Conservation (phyloP, 2,113 vertebrate genomes). For the Garra rufa region DNA sequence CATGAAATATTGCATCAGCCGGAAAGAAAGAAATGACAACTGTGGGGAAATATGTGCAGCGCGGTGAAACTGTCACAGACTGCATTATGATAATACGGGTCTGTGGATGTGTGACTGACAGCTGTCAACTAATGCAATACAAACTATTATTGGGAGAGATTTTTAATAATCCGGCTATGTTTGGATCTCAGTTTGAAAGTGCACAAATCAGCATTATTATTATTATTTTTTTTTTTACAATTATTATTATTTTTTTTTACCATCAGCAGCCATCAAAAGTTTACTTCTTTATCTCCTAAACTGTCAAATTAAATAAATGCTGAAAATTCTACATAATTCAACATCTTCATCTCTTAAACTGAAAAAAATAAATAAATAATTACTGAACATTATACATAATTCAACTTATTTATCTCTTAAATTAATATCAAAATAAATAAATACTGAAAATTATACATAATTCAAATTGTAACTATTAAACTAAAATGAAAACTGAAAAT, state of each 20-base stretch:
- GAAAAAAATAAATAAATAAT: too few relatives aligned
- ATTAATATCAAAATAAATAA: too few relatives aligned
- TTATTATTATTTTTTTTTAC: too few relatives aligned
- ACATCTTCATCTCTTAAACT: too few relatives aligned
- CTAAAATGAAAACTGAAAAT: too few relatives aligned
- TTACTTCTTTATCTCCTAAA: too few relatives aligned
- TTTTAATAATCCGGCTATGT: not conserved
- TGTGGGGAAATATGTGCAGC: not conserved
- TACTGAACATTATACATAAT: too few relatives aligned
- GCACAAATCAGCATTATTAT: not conserved
- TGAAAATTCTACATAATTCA: too few relatives aligned
- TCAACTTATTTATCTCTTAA: too few relatives aligned
- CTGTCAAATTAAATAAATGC: too few relatives aligned
- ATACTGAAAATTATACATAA: not conserved
- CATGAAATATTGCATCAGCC: conserved; percentile 26
- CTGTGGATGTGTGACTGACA: not conserved
- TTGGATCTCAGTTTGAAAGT: not conserved
- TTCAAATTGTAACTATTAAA: too few relatives aligned
- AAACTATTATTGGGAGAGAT: not conserved
- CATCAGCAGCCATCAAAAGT: too few relatives aligned
- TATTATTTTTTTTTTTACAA: not conserved
- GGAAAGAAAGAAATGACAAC: conserved; percentile 1
- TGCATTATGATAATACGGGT: not conserved
- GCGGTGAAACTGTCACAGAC: not conserved
- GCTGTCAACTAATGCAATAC: not conserved